A percentile compares a stretch with the other conserved stretches of the same genome.
Evolutionary conservation across 2,113 vertebrate genomes (phyloP).

Genomic region (Mixornis gularis): DNA sequence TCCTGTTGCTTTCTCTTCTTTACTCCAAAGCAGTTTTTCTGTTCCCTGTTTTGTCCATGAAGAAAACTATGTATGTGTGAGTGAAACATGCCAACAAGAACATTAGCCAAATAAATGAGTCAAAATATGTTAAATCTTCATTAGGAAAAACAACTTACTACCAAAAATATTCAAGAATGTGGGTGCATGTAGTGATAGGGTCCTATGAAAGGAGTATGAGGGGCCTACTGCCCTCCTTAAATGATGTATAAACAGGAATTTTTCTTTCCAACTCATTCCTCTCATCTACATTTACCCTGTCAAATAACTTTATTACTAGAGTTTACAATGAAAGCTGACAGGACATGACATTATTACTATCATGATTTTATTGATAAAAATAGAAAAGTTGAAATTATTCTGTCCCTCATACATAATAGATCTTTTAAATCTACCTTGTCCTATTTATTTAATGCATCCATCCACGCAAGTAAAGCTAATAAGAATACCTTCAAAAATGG

Average conservation of each 20-base stretch:
- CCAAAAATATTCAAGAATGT: neutral
- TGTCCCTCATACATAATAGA: neutral
- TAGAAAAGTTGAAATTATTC: neutral
- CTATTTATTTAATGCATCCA: neutral
- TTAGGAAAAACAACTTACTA: neutral
- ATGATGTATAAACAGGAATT: neutral
- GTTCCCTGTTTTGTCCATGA: neutral
- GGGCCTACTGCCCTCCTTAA: neutral
- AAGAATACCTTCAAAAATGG: neutral
- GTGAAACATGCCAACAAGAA: neutral
- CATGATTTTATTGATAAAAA: neutral
- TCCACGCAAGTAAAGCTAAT: neutral
- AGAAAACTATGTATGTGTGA: neutral
- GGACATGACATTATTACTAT: neutral
- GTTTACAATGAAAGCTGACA: neutral
- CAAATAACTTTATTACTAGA: neutral
- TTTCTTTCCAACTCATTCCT: neutral
- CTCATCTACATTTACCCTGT: neutral
- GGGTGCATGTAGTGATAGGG: neutral
- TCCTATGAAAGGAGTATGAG: neutral
- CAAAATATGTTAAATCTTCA: constrained; percentile 42
- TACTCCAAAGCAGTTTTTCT: neutral
- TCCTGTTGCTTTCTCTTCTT: neutral
- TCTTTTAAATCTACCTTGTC: neutral
- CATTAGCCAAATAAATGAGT: neutral